These are phyloP conservation scores for Ailurus styani DNA, from an alignment of 2,113 vertebrate species.

Conservation along the genomic window DNA sequence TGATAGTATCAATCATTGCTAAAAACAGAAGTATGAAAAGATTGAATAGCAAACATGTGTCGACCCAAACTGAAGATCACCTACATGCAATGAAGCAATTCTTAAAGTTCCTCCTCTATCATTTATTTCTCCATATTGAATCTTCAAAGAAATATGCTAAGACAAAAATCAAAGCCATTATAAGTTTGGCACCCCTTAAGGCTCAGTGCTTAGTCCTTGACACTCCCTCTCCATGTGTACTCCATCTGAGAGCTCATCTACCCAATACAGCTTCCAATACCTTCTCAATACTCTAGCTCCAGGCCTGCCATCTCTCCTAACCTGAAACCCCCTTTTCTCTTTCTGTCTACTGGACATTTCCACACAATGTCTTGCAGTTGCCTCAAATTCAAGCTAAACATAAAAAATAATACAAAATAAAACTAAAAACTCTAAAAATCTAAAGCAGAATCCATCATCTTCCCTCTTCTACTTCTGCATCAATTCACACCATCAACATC, in stretches of 20 bases:
- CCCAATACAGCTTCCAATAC: neutral
- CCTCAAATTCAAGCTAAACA: neutral
- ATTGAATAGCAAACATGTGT: neutral
- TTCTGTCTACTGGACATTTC: neutral
- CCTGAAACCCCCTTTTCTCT: neutral
- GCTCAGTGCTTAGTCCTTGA: neutral
- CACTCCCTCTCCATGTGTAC: neutral
- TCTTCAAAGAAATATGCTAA: neutral
- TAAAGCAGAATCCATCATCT: neutral
- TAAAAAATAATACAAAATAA: neutral
- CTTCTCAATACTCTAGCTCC: neutral
- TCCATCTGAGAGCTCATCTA: neutral
- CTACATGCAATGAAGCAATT: neutral
- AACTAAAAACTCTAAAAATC: neutral
- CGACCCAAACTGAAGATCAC: neutral
- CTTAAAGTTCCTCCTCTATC: neutral
- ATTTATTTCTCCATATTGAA: neutral
- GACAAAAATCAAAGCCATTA: neutral
- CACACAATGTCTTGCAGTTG: neutral
- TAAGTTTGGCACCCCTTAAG: neutral
- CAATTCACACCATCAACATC: neutral
- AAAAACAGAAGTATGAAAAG: constrained; percentile 17
- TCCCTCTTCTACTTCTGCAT: neutral
- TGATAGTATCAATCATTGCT: neutral
- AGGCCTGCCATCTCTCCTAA: neutral